Percentiles rank a stretch among this genome's conserved stretches.
phyloP scores from a whole-genome alignment of 1,140 invertebrate species.

The Drosophila nannoptera region DNA sequence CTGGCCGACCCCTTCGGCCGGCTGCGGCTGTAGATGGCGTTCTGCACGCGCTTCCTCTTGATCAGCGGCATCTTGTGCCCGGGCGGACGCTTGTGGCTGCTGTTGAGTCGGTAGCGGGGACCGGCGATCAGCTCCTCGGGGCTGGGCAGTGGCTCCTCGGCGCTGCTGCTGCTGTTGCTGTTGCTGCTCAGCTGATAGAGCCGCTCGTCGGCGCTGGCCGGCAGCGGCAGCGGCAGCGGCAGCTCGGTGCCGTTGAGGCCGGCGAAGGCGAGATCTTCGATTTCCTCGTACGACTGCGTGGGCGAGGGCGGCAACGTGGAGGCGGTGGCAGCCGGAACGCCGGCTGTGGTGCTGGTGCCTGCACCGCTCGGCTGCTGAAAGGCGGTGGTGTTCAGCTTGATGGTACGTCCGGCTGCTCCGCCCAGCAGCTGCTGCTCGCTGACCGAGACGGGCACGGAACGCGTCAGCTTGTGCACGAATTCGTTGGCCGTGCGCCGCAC shows the following conservation, averaged over 20 bases:
- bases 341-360: background rate
- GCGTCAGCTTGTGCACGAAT: constrained; percentile 69
- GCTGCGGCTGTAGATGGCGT: constrained; percentile 19
- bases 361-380: constrained; percentile 56
- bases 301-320: constrained; percentile 1
- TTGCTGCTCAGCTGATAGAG: constrained; percentile 25
- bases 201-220: constrained; percentile 43
- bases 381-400: constrained; percentile 65
- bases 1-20: constrained; percentile 60
- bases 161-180: constrained; percentile 24
- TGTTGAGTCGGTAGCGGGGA: constrained; percentile 70
- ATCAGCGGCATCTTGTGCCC: constrained; percentile 50
- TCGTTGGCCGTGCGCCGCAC: constrained; percentile 54
- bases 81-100: constrained; percentile 41
- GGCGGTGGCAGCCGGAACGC: background rate
- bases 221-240: constrained; percentile 27
- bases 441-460: constrained; percentile 64
- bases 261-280: constrained; percentile 71
- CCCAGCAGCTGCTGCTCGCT: constrained; percentile 61
- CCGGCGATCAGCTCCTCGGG: constrained; percentile 74
- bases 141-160: constrained; percentile 61
- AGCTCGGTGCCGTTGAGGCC: constrained; percentile 69
- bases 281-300: constrained; percentile 53
- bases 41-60: constrained; percentile 60
- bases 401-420: constrained; percentile 55